Evolutionary conservation across 2,113 vertebrate species (phyloP), one percentile per base, ranked within the genome.

Genomic region (Atlantisia rogersi): DNA sequence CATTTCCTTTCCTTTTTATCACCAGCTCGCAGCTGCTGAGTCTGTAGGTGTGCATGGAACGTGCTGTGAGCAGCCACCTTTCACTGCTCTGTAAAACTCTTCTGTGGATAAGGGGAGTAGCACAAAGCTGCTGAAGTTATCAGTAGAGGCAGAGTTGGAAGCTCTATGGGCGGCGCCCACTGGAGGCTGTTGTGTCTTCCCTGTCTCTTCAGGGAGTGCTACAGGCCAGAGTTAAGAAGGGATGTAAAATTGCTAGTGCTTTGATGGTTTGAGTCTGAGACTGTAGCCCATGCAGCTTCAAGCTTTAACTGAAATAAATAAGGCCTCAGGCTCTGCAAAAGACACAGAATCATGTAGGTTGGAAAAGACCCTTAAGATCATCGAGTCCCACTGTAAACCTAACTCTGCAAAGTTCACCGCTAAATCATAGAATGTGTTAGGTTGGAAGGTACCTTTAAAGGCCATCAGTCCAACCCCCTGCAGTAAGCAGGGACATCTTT

Each of bases 81-180:
- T 77, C 46, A 15, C 31, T 46, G 26, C 42, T 10, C 14, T 14
- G 50, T 21, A 31, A 39, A 52, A 7, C 17, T 71, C 79, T 21
- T 32, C 12, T 0, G 0, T 22, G 50, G 24, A 1, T 65, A 35
- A 7, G 10, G 8, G 85, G 35, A 8, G 18, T 25, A 70, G 68
- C 40, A 24, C 52, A 37, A 55, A 69, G 50, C 35, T 86, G 32
- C 58, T 21, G 21, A 67, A 82, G 13, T 52, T 62, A 35, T 5
- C 40, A 78, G 65, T 3, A 78, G 29, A 69, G 67, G 11, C 37
- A 58, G 44, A 62, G 35, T 29, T 55, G 71, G 35, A 46, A 55
- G 55, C 37, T 71, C 10, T 31, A 16, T 63, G 42, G 48, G 39
- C 73, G 40, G 62, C 2, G 3, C 29, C 81, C 24, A 5, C 5